A percentile compares a stretch with the other conserved stretches of the same genome.
Evolutionary conservation across 1,140 invertebrate species (phyloP).

Genomic region (Leptinotarsa defecta): DNA sequence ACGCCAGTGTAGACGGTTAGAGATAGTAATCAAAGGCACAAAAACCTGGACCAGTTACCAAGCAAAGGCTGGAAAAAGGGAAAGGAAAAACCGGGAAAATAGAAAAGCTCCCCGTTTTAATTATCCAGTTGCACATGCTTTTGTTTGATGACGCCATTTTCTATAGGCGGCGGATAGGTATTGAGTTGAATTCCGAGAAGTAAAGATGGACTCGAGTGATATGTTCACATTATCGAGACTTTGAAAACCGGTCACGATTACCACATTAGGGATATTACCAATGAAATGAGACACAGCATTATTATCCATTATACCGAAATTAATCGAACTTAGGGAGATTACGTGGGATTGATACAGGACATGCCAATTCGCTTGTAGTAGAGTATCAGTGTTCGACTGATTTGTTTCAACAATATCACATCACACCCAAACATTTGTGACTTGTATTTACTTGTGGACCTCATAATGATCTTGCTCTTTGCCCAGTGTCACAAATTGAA

Average conservation of each 20-base stretch:
- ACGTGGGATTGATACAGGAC: background rate
- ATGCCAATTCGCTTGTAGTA: background rate
- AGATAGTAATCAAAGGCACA: conserved; percentile 8
- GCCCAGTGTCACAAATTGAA: too few species aligned
- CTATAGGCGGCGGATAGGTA: background rate
- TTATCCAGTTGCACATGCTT: conserved; percentile 27
- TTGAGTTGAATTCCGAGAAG: background rate
- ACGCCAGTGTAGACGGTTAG: background rate
- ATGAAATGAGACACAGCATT: conserved; percentile 5
- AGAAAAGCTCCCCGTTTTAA: conserved; percentile 27
- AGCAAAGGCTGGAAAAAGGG: conserved; percentile 4
- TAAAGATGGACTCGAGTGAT: conserved; percentile 15
- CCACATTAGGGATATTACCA: conserved; percentile 12
- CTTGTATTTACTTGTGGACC: too few species aligned
- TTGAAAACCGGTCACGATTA: conserved; percentile 11
- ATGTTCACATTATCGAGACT: conserved; percentile 1
- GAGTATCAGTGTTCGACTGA: too few species aligned
- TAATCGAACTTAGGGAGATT: conserved; percentile 10
- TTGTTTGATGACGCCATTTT: conserved; percentile 29
- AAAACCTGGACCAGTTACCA: background rate
- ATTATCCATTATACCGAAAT: conserved; percentile 2
- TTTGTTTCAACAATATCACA: too few species aligned
- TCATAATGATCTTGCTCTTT: too few species aligned
- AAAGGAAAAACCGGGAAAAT: conserved; percentile 16
- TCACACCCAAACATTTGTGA: too few species aligned